Conservation (phyloP, 2,888 invertebrate species). For the Argyra leucocephala region DNA sequence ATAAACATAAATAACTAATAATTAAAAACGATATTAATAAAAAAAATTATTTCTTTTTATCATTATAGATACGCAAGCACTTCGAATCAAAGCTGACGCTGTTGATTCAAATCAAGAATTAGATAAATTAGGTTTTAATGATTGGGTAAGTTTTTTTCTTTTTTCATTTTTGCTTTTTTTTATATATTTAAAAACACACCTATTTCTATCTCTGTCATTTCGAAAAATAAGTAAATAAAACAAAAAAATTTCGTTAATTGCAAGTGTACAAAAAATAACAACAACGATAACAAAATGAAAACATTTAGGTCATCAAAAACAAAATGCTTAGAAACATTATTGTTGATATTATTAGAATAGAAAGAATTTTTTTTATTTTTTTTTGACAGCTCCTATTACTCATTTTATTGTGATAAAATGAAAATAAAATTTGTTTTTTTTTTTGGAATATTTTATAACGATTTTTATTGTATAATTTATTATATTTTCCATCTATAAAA, state of each 20-base stretch:
- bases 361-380: not conserved
- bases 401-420: not conserved
- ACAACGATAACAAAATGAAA: not conserved
- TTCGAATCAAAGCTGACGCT: slow-evolving; percentile 54
- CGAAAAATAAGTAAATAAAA: not conserved
- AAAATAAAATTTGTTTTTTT: not conserved
- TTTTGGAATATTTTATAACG: not conserved
- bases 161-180: not conserved
- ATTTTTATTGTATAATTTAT: no score
- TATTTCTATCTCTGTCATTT: not conserved
- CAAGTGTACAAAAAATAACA: not conserved
- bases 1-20: no score
- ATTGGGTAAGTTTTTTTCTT: slow-evolving; percentile 63
- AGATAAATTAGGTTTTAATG: slow-evolving; percentile 74
- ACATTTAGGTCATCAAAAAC: not conserved
- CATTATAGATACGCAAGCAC: slow-evolving; percentile 53
- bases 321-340: not conserved
- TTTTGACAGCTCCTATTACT: not conserved
- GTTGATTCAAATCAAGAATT: slow-evolving; percentile 57
- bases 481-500: no score
- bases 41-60: slow-evolving; percentile 5
- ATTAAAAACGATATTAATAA: no score
- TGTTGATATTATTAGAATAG: no score
- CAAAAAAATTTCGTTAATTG: no score
- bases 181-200: no score